These are phyloP conservation scores for Chrysocyon brachyurus DNA, from an alignment of 2,797 vertebrate species.

Conservation along the genomic window DNA sequence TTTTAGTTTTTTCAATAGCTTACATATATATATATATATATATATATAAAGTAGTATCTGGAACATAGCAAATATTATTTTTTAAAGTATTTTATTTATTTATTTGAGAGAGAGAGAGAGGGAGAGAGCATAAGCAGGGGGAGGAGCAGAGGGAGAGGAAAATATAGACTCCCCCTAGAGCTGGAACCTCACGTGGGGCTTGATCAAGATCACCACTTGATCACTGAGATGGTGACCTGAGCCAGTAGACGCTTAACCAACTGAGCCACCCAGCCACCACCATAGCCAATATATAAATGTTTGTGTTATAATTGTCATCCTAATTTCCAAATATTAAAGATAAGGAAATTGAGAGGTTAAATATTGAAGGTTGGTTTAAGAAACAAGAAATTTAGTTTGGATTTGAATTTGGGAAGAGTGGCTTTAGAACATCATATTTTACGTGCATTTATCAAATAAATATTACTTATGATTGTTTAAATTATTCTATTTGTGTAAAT, in stretches of 20 bases:
- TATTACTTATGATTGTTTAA: not conserved
- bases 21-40: not conserved
- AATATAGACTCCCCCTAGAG: not conserved
- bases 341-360: not conserved
- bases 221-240: not conserved
- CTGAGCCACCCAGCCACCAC: not conserved
- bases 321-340: not conserved
- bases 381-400: not conserved
- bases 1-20: not conserved
- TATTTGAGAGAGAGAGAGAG: not conserved
- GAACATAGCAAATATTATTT: not conserved
- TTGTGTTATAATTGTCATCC: not conserved
- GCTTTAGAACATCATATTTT: not conserved
- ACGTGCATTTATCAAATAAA: not conserved
- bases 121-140: not conserved
- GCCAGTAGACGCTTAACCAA: not conserved
- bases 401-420: not conserved
- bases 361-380: not conserved
- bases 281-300: not conserved
- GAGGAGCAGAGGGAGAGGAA: not conserved
- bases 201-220: no score
- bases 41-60: not conserved
- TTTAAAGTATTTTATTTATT: not conserved
- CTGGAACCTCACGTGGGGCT: not conserved
- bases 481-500: not conserved